Base-by-base conservation (phyloP, 2,797 vertebrate genomes). In the Aeoliscus strigatus region DNA sequence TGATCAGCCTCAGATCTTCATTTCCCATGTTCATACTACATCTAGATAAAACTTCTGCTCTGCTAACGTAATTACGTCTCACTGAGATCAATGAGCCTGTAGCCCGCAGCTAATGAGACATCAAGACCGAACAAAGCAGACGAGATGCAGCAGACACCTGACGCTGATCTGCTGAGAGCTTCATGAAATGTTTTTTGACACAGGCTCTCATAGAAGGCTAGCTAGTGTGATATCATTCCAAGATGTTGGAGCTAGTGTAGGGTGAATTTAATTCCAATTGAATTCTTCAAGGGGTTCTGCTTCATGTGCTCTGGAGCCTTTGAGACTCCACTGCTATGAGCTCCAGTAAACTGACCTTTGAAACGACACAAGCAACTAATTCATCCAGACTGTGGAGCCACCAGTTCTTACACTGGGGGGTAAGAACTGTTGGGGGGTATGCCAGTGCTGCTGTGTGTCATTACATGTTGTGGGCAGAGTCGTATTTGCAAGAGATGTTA, bases 21-120 rank as follows among this genome's bases (percentile, higher is more conserved):
- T 86, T 85, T 86, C 75, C 79, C 68, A 69, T 62, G 53, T 75
- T 75, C 67, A 49, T 40, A 47, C 48, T 54, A 45, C 54, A 26
- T 31, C 74, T 62, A 72, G 68, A 60, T 68, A 54, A 62, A 52
- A 66, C 39, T 58, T 50, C 41, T 65, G 66, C 43, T 54, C 42
- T 70, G 64, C 60, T 66, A 81, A 81, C 39, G 40, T 64, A 74
- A 83, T 83, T 81, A 58, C 36, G 36, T 81, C 47, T 77, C 47
- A 16, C 9, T 8, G n/a, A 51, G 51, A 80, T 83, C 75, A 75
- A 81, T 83, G 73, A 65, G 44, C 57, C 42, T 3, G n/a, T 58
- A 66, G 51, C 49, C 51, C 9, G 21, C 44, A 24, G 39, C 62
- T 81, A 80, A 81, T 77, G 75, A 78, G 69, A 70, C 57, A 57